Evolutionary conservation across 2,797 vertebrate genomes (phyloP).

Genomic region (Dermochelys coriacea): DNA sequence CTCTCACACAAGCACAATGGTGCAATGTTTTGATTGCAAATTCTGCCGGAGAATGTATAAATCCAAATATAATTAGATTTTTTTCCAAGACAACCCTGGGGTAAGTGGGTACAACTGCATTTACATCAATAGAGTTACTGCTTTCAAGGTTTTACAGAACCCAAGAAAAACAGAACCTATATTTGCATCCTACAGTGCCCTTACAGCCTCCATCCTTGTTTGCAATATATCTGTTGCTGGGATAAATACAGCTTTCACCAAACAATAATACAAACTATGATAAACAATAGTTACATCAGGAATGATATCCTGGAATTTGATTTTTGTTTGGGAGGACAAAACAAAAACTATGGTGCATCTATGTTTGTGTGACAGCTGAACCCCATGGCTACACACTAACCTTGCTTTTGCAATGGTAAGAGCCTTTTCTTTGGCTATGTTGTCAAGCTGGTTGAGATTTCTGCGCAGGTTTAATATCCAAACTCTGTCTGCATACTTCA

Average conservation of each 20-base stretch:
- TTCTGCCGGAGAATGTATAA: background rate
- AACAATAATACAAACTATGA: background rate
- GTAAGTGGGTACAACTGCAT: background rate
- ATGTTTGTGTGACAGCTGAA: background rate
- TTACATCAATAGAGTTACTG: background rate
- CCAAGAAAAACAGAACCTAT: background rate
- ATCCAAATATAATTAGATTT: background rate
- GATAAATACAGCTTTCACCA: background rate
- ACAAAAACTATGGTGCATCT: background rate
- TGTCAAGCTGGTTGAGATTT: constrained; percentile 82
- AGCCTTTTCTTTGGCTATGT: constrained; percentile 81
- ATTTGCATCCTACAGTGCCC: background rate
- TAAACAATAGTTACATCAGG: background rate
- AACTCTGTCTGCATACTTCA: constrained; percentile 69
- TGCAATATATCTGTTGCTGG: background rate
- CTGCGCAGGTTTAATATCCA: constrained; percentile 79
- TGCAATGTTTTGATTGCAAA: background rate
- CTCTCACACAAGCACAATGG: background rate
- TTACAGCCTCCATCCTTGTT: background rate
- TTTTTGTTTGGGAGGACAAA: background rate
- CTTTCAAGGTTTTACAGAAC: background rate
- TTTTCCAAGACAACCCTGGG: background rate
- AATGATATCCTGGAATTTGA: background rate
- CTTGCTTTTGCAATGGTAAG: constrained; percentile 80
- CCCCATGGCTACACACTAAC: constrained; percentile 74